Conservation (phyloP, 2,797 vertebrate species). For the Hapalemur alaotrensis region DNA sequence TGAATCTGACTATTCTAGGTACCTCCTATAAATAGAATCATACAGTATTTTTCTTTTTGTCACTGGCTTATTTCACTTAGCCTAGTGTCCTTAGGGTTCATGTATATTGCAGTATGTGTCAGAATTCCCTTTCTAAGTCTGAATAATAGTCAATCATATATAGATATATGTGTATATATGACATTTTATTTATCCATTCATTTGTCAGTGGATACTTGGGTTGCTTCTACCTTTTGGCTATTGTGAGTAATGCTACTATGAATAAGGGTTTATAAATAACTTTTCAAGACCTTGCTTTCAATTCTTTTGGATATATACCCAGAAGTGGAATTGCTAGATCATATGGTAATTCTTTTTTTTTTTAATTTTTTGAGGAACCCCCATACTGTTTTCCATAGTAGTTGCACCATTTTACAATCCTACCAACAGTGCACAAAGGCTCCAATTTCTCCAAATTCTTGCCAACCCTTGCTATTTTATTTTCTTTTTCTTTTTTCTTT, state of each 20-base stretch:
- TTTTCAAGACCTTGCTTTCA: neutral
- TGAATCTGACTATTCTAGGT: neutral
- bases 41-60: neutral
- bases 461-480: neutral
- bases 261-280: neutral
- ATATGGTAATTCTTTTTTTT: neutral
- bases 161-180: neutral
- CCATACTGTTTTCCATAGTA: neutral
- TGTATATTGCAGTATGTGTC: neutral
- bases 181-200: neutral
- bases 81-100: neutral
- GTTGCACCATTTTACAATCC: neutral
- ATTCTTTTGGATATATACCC: neutral
- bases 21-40: neutral
- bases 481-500: no score
- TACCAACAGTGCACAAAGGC: neutral
- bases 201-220: neutral
- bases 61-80: neutral
- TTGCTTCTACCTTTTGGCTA: neutral
- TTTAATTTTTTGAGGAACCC: neutral
- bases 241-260: neutral
- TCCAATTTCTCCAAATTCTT: neutral
- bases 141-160: neutral
- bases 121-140: neutral
- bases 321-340: neutral